Base-by-base conservation (phyloP, 2,888 invertebrate genomes). In the Adineta ricciae region DNA sequence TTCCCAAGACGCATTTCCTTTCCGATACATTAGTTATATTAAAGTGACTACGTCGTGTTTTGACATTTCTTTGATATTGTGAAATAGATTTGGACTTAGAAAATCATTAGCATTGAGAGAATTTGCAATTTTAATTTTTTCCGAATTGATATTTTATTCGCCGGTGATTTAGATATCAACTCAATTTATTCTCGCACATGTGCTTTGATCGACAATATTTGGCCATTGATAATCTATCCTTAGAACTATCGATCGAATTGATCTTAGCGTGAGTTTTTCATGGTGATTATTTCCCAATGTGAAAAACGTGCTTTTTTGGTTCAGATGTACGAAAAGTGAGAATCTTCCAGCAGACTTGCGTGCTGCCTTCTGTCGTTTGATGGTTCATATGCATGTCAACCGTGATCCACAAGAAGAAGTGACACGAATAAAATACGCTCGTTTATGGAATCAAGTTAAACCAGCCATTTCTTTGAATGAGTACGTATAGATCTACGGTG, bases 171-270 rank as follows among this genome's bases (percentile, higher is more conserved):
- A 91, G 96, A 50, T 98, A 99, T 92, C 98, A 99, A 91, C 92
- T 99, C 86, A 96, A 98, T 91, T 92, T 99, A 87, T 97, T 98
- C 91, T 97, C 98, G 86, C 96, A 98, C 91, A 99, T 99, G 98
- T 99, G 99, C 90, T 93, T 97, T 86, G 90, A 90, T 86, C 87
- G 90, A 73, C 90, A 91, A 87, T 90, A 91, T 86, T 88, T 91
- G 83, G 90, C 90, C 84, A 91, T 91, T 87, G 90, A 90, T 87
- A 88, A 88, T 72, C 88, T 91, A 24, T 89, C 89, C 11, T 94
- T 94, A 0, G 95, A 96, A 91, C 92, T 99, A 87, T 95, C 96
- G 88, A 96, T 98, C 88, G 95, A 96, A 89, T 93, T 99, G 78
- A 97, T 99, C 91, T 92, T 97, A 85, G 95, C 95, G 95, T 96